Evolutionary conservation across 1,140 invertebrate genomes (phyloP).

Genomic region (Drosophila arawakana): DNA sequence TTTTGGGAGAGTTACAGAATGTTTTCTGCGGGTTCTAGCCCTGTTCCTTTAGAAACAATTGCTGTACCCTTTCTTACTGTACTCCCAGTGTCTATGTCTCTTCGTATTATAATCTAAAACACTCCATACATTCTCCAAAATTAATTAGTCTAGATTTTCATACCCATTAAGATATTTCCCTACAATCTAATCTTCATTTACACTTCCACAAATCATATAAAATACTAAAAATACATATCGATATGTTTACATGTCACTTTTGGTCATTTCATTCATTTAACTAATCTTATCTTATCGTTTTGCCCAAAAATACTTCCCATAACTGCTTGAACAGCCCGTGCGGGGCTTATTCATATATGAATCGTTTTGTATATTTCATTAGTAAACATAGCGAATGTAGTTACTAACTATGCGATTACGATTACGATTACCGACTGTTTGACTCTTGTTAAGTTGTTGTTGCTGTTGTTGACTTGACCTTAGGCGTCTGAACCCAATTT

Average conservation of each 20-base stretch:
- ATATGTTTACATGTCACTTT: slow-evolving; percentile 13
- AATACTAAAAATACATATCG: not conserved
- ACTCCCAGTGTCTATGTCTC: not conserved
- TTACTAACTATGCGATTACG: slow-evolving; percentile 78
- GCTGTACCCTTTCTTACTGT: no score
- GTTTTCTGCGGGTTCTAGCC: no score
- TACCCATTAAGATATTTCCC: not conserved
- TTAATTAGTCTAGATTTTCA: not conserved
- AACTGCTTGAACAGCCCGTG: slow-evolving; percentile 46
- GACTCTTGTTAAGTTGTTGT: slow-evolving; percentile 35
- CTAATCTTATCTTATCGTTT: slow-evolving; percentile 32
- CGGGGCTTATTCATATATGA: slow-evolving; percentile 31
- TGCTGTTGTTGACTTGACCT: slow-evolving; percentile 66
- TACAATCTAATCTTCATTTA: slow-evolving; percentile 17
- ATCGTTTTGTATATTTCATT: slow-evolving; percentile 70
- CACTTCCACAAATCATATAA: not conserved
- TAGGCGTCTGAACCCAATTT: slow-evolving; percentile 79
- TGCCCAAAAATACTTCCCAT: slow-evolving; percentile 7
- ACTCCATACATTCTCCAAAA: not conserved
- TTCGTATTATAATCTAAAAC: no score
- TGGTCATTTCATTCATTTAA: not conserved
- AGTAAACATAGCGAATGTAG: slow-evolving; percentile 73
- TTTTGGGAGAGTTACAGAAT: no score
- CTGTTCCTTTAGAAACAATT: no score
- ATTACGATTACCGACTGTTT: slow-evolving; percentile 43